Conservation (phyloP, 2,797 vertebrate species). For the Acanthopagrus latus region DNA sequence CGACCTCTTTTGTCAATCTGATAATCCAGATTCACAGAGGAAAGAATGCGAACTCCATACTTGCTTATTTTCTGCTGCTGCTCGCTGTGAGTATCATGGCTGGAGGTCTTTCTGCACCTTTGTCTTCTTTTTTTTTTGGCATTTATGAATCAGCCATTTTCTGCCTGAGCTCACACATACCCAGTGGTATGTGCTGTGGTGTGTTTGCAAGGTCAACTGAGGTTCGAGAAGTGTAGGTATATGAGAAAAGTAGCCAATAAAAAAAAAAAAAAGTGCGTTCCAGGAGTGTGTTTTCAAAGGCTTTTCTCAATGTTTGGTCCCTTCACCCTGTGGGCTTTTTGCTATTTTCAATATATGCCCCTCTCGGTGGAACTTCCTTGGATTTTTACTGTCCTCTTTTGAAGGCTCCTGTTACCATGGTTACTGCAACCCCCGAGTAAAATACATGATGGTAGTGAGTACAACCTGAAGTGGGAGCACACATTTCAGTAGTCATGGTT, state of each 20-base stretch:
- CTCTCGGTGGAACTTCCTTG: slow-evolving; percentile 63
- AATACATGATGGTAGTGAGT: slow-evolving; percentile 73
- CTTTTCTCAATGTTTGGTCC: slow-evolving; percentile 47
- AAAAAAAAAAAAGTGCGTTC: slow-evolving; percentile 32
- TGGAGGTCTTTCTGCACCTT: slow-evolving; percentile 44
- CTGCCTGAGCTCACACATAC: slow-evolving; percentile 47
- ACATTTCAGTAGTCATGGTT: slow-evolving; percentile 79
- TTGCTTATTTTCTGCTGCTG: slow-evolving; percentile 32
- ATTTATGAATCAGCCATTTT: slow-evolving; percentile 66
- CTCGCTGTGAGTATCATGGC: slow-evolving; percentile 48
- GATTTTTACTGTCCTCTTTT: slow-evolving; percentile 68
- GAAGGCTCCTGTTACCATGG: slow-evolving; percentile 77
- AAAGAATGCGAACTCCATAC: slow-evolving; percentile 6
- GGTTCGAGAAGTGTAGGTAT: slow-evolving; percentile 43
- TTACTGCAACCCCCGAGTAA: slow-evolving; percentile 73
- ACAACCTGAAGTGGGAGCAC: slow-evolving; percentile 78
- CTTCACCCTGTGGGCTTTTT: slow-evolving; percentile 50
- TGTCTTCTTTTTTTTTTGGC: slow-evolving; percentile 37
- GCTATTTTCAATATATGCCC: slow-evolving; percentile 61
- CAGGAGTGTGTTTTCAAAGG: slow-evolving; percentile 55
- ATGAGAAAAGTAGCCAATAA: slow-evolving; percentile 31
- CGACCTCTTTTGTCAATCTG: slow-evolving; percentile 19
- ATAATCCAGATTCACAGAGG: slow-evolving; percentile 18
- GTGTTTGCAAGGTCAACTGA: slow-evolving; percentile 47
- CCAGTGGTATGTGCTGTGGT: slow-evolving; percentile 27